Evolutionary conservation across 37 sponge, comb jelly and placozoan genomes (phyloP), one percentile per base, ranked within the genome.

Genomic region (Ephydatia muelleri): DNA sequence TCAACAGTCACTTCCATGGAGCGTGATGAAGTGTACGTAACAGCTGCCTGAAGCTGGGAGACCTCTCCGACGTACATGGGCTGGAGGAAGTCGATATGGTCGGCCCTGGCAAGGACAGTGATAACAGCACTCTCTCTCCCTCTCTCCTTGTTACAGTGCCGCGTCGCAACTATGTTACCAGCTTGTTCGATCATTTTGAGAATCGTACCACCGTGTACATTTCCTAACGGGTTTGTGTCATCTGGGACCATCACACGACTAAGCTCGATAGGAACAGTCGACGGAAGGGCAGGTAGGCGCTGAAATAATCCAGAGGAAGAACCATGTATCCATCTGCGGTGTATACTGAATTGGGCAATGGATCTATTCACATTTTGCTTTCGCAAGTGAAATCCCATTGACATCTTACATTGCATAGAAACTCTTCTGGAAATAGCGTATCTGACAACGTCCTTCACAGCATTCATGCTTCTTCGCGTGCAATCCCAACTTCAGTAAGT

Each of bases 1-100:
- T 86, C 79, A 32, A 79, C 87, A 57, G 27, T 76, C 12, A 90
- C 91, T 47, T 83, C 84, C 65, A 90, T 76, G 28, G 91, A 90
- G 39, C 43, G 87, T 39, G 29, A 19, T 16, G 91, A 90, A 14
- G 87, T 78, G 43, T 75, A 90, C 29, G 83, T 72, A 38, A 90
- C 83, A 16, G 28, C 47, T 25, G 91, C 91, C 38, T 80, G 72
- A 6, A 90, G 69, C 30, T 67, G 43, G 11, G 76, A 82, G 6
- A 90, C 19, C 38, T 90, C 84, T 27, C 91, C 87, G n/a, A 90
- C 88, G 57, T 72, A 84, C 82, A 90, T 90, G 0, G 91, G 91
- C 37, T 82, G 76, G 13, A 87, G 70, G 35, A 90, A 90, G 72
- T 90, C 91, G 2, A 79, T 86, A 83, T 90, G 91, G 31, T 90